Base-by-base conservation (phyloP, 2,113 vertebrate species). In the Lophotis ruficrista region DNA sequence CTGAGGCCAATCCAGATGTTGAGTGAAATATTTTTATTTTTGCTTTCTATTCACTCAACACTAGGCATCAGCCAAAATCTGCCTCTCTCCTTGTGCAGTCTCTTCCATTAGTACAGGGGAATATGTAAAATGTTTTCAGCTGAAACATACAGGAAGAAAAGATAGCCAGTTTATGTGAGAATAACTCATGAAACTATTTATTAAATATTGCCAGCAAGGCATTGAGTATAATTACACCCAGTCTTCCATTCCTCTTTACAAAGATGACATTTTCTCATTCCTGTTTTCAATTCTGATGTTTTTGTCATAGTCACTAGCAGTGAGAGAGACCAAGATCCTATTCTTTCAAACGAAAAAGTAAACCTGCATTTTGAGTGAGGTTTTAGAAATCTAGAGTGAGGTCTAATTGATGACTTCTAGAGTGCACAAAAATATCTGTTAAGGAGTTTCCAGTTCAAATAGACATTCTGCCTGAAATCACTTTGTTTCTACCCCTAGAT, bases 1-100 rank as follows among this genome's bases (percentile, higher is more conserved):
- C 53, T 91, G 80, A 97, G 87, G 66, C 92, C 57, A 91, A 94
- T 89, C 92, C 90, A 97, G 96, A 95, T 96, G 90, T 94, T 94
- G 89, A 93, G 82, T 1, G 31, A 69, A 96, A 93, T 86, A 87
- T 89, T 89, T 93, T 82, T 95, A 73, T 92, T 92, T 97, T 96
- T 91, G 78, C 88, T 96, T 94, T 78, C 87, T 93, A 62, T 64
- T 83, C 96, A 72, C 53, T 97, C 90, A 94, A 50, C 89, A 78
- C 54, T n/a, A 94, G 7, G 41, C 72, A 87, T 54, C 85, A 92
- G 83, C 94, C 88, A 93, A 96, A 92, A 83, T 93, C 41, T 94
- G 60, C 56, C 48, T 96, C 35, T 83, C 51, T 92, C 51, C 80
- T 96, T 96, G 79, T 94, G 83, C 76, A 94, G 60, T 71, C 83